These are phyloP conservation scores for Brachyptera risi DNA, from an alignment of 2,888 invertebrate genomes.

Conservation along the genomic window DNA sequence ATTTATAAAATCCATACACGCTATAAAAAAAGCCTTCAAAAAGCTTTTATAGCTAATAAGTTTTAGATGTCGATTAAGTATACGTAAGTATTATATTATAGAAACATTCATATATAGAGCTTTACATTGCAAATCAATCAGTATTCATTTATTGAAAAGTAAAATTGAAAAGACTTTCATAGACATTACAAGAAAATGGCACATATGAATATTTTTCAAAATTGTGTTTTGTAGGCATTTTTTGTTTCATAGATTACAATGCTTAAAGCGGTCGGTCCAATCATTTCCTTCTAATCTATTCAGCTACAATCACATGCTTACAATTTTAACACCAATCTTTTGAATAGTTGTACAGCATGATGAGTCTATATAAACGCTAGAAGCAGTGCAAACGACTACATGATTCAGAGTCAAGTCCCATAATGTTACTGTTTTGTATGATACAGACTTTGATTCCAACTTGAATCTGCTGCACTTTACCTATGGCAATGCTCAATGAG, in stretches of 20 bases:
- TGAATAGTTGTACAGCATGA: too few species aligned
- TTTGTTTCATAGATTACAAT: background rate
- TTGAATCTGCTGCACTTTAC: too few species aligned
- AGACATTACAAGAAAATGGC: slow-evolving; percentile 12
- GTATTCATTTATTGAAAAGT: background rate
- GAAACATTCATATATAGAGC: slow-evolving; percentile 14
- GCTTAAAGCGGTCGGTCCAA: background rate
- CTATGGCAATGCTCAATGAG: too few species aligned
- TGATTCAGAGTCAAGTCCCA: too few species aligned
- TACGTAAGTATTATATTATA: slow-evolving; percentile 16
- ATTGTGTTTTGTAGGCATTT: background rate
- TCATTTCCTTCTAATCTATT: background rate
- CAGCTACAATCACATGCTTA: background rate
- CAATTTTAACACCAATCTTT: too few species aligned
- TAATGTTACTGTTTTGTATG: too few species aligned
- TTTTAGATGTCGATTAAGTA: slow-evolving; percentile 10
- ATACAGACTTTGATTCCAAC: too few species aligned
- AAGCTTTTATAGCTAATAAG: slow-evolving; percentile 6
- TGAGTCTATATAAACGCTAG: too few species aligned
- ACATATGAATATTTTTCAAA: slow-evolving; percentile 16
- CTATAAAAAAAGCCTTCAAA: slow-evolving; percentile 10
- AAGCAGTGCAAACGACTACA: too few species aligned
- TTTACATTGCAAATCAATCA: slow-evolving; percentile 8
- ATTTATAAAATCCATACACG: slow-evolving; percentile 17
- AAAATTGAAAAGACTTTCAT: background rate